Evolutionary conservation across 2,888 invertebrate genomes (phyloP).

Genomic region (Spodoptera picta): DNA sequence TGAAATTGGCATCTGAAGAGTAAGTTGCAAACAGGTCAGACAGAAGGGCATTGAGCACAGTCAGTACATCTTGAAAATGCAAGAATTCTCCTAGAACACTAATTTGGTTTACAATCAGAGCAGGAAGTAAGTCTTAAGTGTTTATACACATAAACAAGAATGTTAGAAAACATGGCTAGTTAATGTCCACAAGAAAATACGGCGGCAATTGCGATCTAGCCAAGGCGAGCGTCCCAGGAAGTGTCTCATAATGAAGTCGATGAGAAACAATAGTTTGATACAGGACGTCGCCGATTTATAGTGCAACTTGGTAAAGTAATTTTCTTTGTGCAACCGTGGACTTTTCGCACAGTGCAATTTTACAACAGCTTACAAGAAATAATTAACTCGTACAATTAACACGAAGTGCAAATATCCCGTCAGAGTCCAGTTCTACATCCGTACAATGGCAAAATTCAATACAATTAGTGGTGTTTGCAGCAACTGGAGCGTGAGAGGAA

Average conservation of each 20-base stretch:
- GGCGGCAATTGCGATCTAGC: conserved; percentile 24
- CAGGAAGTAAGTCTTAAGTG: conserved; percentile 31
- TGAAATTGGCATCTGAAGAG: neutral
- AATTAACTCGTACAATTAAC: conserved; percentile 6
- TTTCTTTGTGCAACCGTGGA: neutral
- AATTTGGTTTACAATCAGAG: neutral
- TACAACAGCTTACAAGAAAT: conserved; percentile 6
- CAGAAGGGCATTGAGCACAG: conserved; percentile 1
- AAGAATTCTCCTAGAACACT: too few relatives aligned
- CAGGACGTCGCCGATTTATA: conserved; percentile 21
- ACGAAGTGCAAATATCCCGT: conserved; percentile 49
- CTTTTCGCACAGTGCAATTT: neutral
- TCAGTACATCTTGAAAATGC: too few relatives aligned
- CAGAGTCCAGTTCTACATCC: conserved; percentile 67
- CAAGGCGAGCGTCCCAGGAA: conserved; percentile 33
- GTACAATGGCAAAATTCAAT: conserved; percentile 76
- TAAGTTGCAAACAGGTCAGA: too few relatives aligned
- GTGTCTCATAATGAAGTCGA: conserved; percentile 39
- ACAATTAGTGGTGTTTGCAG: conserved; percentile 84
- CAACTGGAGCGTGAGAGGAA: conserved; percentile 88
- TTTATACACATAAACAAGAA: conserved; percentile 26
- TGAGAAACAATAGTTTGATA: conserved; percentile 38
- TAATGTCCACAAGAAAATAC: conserved; percentile 44
- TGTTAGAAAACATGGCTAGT: conserved; percentile 20
- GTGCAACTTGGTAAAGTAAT: conserved; percentile 4